These are phyloP conservation scores for Cichlasoma orientale DNA, from an alignment of 2,797 vertebrate species.

Conservation along the genomic window DNA sequence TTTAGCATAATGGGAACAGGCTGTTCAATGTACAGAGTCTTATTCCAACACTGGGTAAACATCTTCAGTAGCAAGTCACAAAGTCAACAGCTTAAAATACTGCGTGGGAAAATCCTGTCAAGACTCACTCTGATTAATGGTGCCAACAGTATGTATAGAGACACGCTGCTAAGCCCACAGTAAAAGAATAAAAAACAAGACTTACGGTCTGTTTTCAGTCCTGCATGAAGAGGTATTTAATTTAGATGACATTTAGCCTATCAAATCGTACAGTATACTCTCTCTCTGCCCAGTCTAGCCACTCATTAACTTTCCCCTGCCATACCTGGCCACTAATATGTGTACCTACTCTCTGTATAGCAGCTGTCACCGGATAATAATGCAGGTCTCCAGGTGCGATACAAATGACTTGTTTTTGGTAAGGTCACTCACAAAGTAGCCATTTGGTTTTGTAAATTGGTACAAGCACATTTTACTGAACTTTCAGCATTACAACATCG, in stretches of 20 bases:
- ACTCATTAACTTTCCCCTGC: constrained; percentile 69
- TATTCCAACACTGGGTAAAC: background rate
- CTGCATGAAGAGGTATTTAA: background rate
- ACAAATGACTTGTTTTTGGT: constrained; percentile 18
- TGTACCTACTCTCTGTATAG: background rate
- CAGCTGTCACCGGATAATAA: background rate
- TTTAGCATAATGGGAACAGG: constrained; percentile 7
- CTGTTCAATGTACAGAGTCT: background rate
- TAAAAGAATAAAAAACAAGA: background rate
- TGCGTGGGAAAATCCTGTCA: background rate
- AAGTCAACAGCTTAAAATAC: background rate
- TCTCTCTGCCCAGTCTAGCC: constrained; percentile 54
- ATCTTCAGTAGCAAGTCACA: constrained; percentile 1
- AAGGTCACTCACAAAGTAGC: background rate
- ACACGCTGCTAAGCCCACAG: background rate
- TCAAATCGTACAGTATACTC: constrained; percentile 24
- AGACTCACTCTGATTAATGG: background rate
- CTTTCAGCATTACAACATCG: constrained; percentile 48
- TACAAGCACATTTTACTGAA: constrained; percentile 22
- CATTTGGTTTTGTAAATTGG: background rate
- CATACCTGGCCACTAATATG: constrained; percentile 25
- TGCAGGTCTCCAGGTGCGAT: background rate
- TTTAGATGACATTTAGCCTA: constrained; percentile 14
- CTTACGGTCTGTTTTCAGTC: constrained; percentile 20
- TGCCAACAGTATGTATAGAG: background rate